Base-by-base conservation (phyloP, 2,113 vertebrate genomes). In the Crypturellus undulatus region DNA sequence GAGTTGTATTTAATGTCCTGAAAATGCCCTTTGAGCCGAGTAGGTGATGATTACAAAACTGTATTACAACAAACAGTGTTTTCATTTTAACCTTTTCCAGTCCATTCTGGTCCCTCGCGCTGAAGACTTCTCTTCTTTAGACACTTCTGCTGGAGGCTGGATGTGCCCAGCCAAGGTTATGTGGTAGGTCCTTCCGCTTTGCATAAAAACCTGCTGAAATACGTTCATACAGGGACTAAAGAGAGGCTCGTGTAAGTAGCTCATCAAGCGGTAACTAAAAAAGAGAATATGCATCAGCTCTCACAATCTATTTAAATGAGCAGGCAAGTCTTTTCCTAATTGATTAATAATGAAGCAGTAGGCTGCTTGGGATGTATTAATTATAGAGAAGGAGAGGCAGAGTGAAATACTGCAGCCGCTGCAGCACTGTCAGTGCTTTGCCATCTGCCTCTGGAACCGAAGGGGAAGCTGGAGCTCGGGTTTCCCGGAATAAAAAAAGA, bases 261-360 rank as follows among this genome's bases (percentile, higher is more conserved):
- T 63, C 72, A 5, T 18, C 22, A 56, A 64, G 26, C 18, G 14
- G 36, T 38, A 49, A 43, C 70, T 78, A 2, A 45, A 86, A 65
- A 52, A 30, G 43, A 40, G 62, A 65, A 34, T 12, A 40, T 49
- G 10, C 40, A 65, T 43, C 49, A 60, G 79, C 56, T 64, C 54
- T 38, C 62, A 54, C 3, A 1, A 26, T 25, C 20, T 49, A 56
- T 65, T 86, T 73, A 38, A 78, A 38, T 73, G 54, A 91, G 40
- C 19, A 56, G 49, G 32, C 34, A 56, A 79, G 32, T 9, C 56
- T 79, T 91, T 87, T 65, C 84, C 67, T 93, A 59, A 78, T 60
- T 85, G 76, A 91, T 85, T 65, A 85, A 89, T 91, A 69, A 88
- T 13, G 38, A 72, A 79, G 16, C 45, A 73, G 51, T 36, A 86